phyloP scores from a whole-genome alignment of 2,888 invertebrate species.

The Mesorhabditis sp. region DNA sequence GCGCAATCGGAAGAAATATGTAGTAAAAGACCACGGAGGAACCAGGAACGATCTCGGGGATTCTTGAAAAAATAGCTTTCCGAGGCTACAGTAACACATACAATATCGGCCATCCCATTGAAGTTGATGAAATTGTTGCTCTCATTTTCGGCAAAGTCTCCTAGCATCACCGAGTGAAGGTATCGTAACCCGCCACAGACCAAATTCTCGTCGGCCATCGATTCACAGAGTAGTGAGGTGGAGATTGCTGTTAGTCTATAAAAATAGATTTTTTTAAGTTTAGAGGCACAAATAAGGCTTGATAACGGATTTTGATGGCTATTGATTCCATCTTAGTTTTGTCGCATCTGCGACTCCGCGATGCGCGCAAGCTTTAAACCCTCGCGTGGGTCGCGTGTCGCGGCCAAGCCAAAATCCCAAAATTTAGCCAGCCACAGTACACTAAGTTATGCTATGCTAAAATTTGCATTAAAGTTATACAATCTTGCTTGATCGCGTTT shows the following conservation, averaged over 20 bases:
- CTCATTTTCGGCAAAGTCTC: neutral
- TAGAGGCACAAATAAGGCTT: too few species aligned
- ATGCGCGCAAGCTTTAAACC: too few species aligned
- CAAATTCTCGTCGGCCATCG: conserved; percentile 37
- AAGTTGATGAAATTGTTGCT: conserved; percentile 18
- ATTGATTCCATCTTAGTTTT: neutral
- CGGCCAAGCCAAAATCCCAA: too few species aligned
- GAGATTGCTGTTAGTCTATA: conserved; percentile 42
- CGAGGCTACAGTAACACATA: conserved; percentile 16
- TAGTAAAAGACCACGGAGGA: conserved; percentile 30
- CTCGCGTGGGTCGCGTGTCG: too few species aligned
- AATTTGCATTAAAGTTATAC: too few species aligned
- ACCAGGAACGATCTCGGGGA: conserved; percentile 27
- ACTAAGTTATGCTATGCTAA: too few species aligned
- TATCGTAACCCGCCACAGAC: conserved; percentile 43
- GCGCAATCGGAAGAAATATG: conserved; percentile 45
- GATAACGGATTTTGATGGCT: neutral
- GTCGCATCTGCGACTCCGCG: too few species aligned
- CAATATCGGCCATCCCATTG: conserved; percentile 31
- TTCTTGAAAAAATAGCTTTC: conserved; percentile 12
- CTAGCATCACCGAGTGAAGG: conserved; percentile 11
- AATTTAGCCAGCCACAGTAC: too few species aligned
- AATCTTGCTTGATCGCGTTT: too few species aligned
- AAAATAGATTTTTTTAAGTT: neutral
- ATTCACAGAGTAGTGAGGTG: conserved; percentile 48